A percentile compares a stretch with the other conserved stretches of the same genome.
phyloP scores from a whole-genome alignment of 2,113 vertebrate genomes.

The Plestiodon gilberti region DNA sequence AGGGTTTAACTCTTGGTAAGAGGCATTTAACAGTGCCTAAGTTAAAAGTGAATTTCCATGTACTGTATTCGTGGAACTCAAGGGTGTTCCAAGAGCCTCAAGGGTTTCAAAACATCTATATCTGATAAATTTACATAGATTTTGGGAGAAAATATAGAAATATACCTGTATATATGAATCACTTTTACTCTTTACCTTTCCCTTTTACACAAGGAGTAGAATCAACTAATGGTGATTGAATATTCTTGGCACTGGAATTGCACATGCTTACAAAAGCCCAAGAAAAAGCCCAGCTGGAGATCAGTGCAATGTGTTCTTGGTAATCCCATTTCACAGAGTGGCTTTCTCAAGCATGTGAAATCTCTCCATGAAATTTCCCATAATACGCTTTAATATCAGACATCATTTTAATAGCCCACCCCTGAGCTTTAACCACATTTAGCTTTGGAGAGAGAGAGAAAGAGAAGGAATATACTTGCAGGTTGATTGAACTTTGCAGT shows the following conservation, averaged over 20 bases:
- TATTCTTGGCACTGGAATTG: conserved; percentile 25
- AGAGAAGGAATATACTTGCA: not conserved
- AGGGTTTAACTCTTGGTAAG: not conserved
- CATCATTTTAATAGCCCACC: not conserved
- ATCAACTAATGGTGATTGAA: not conserved
- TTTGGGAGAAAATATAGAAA: not conserved
- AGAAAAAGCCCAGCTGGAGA: conserved; percentile 19
- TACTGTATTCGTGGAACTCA: not conserved
- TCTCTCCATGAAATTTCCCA: conserved; percentile 4
- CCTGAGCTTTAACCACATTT: not conserved
- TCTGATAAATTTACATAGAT: not conserved
- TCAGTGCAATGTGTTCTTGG: conserved; percentile 30
- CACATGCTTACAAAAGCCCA: not conserved
- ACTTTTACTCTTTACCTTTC: not conserved
- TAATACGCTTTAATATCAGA: not conserved
- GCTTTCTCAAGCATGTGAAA: conserved; percentile 3
- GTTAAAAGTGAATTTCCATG: not conserved
- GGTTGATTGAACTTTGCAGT: not conserved
- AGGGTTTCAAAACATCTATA: not conserved
- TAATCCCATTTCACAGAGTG: conserved; percentile 38
- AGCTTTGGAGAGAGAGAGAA: not conserved
- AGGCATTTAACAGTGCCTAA: not conserved
- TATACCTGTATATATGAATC: not conserved
- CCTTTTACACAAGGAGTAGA: not conserved
- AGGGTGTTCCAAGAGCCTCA: not conserved